Base-by-base conservation (phyloP, 2,113 vertebrate genomes). In the Glaucomys volans region DNA sequence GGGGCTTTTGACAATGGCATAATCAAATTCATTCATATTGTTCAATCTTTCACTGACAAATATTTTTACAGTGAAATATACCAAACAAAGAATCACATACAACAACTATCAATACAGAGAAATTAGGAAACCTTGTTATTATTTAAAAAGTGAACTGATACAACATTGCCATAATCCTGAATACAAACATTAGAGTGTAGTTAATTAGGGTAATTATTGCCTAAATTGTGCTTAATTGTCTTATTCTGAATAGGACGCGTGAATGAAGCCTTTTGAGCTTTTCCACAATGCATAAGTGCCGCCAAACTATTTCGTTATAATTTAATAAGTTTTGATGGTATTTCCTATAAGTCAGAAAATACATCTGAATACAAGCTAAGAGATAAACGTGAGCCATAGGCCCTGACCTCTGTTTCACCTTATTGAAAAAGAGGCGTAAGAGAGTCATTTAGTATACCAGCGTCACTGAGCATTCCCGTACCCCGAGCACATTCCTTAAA, bases 11-110 rank as follows among this genome's bases (percentile, higher is more conserved):
- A 99, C 99, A 99, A 99, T 99, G 99, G 99, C 97, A 98, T 99
- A 99, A 99, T 99, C 99, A 99, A 99, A 99, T 99, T 99, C 99
- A 99, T 99, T 99, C 98, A 99, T 99, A 99, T 99, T 99, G 99
- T 99, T 99, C 99, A 99, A 99, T 99, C 99, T 98, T 98, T 98
- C 98, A 98, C 98, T 98, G 99, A 98, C 98, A 98, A 98, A 98
- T 99, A 99, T 99, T 98, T 99, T 99, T 99, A 99, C 99, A 99
- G 99, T 98, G 98, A 98, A 99, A 99, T 98, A 98, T 97, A 98
- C 98, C 98, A 98, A 98, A 99, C 99, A 99, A 99, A 99, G 99
- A 98, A 95, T 98, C 97, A 83, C 97, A 96, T 91, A 97, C 97
- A 97, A 98, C 98, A 98, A 98, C 98, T 98, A 98, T 98, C 98